These are phyloP conservation scores for Eospalax fontanierii DNA, from an alignment of 2,797 vertebrate genomes.

Conservation along the genomic window DNA sequence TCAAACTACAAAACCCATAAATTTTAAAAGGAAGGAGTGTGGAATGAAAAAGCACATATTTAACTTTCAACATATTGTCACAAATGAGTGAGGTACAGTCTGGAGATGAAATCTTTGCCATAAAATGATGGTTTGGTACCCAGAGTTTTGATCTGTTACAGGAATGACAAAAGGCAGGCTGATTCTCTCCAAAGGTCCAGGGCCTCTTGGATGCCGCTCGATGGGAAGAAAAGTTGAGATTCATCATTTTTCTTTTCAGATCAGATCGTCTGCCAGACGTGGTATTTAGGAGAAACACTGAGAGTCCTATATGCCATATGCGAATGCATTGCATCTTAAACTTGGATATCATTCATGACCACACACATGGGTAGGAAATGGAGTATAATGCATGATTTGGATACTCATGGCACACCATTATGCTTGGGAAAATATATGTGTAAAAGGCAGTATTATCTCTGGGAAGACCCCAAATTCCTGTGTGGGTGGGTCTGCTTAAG, in stretches of 20 bases:
- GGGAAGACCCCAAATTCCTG: not conserved
- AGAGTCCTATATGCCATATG: not conserved
- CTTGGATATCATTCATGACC: not conserved
- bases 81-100: slow-evolving; percentile 76
- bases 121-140: slow-evolving; percentile 33
- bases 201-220: not conserved
- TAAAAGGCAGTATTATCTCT: not conserved
- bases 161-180: slow-evolving; percentile 47
- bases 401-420: not conserved
- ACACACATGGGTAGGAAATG: slow-evolving; percentile 12
- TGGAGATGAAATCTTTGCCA: slow-evolving; percentile 75
- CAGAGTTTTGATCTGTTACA: slow-evolving; percentile 32
- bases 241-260: not conserved
- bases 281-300: not conserved
- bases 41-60: slow-evolving; percentile 15
- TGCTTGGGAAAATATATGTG: not conserved
- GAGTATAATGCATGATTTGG: not conserved
- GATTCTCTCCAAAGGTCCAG: slow-evolving; percentile 15
- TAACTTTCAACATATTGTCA: slow-evolving; percentile 80
- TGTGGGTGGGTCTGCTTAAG: not conserved
- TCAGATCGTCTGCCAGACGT: not conserved
- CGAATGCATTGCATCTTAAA: slow-evolving; percentile 46
- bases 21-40: slow-evolving; percentile 73
- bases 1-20: slow-evolving; percentile 77
- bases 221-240: slow-evolving; percentile 50